phyloP scores from a whole-genome alignment of 2,797 vertebrate genomes.

The Protosalanx chinensis region DNA sequence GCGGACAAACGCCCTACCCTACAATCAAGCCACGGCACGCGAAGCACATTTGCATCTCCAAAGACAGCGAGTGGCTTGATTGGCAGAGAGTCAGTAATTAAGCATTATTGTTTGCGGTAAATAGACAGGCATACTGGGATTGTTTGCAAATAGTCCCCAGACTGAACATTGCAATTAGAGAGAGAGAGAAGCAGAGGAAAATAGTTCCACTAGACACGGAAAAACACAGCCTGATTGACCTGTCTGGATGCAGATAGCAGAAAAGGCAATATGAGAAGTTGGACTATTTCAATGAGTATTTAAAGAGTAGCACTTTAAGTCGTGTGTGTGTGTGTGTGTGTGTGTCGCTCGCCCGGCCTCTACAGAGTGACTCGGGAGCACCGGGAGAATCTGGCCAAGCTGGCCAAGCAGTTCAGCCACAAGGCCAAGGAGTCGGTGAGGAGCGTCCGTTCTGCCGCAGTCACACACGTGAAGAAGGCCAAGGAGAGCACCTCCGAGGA shows the following conservation, averaged over 20 bases:
- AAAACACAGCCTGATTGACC: slow-evolving; percentile 27
- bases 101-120: slow-evolving; percentile 78
- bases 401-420: slow-evolving; percentile 90
- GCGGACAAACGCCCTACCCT: slow-evolving; percentile 60
- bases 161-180: slow-evolving; percentile 66
- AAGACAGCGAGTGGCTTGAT: slow-evolving; percentile 75
- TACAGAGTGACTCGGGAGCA: slow-evolving; percentile 89
- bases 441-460: slow-evolving; percentile 76
- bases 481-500: slow-evolving; percentile 87
- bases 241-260: not conserved
- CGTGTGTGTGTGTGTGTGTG: not conserved
- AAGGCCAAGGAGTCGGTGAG: slow-evolving; percentile 93
- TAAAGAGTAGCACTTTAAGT: not conserved
- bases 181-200: slow-evolving; percentile 49
- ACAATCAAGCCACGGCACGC: slow-evolving; percentile 73
- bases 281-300: not conserved
- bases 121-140: slow-evolving; percentile 71
- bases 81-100: slow-evolving; percentile 79
- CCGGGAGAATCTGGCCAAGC: slow-evolving; percentile 84
- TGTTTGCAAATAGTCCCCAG: slow-evolving; percentile 74
- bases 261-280: too few relatives aligned
- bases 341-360: not conserved
- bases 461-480: slow-evolving; percentile 80
- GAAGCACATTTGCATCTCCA: slow-evolving; percentile 75
- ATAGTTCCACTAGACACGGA: slow-evolving; percentile 49